Evolutionary conservation across 2,888 invertebrate species (phyloP), one percentile per base, ranked within the genome.

Genomic region (Mactromeris polynyma): DNA sequence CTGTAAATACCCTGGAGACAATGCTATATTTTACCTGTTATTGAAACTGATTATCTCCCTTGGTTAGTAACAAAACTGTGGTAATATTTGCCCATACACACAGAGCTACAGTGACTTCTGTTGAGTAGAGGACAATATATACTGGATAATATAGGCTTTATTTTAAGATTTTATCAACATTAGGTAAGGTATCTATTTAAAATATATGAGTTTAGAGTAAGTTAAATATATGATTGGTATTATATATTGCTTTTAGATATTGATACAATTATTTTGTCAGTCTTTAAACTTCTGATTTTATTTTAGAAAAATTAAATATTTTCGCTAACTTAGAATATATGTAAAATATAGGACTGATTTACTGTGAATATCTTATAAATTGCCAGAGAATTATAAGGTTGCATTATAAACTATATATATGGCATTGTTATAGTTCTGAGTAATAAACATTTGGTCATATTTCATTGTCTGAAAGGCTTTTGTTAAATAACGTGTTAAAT

Each of bases 81-180:
- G 73, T 33, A 33, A 17, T 36, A 36, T 73, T 6, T 73, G 31
- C 11, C 36, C 2, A 17, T 73, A 36, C 36, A 11, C 36, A n/a
- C 73, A 73, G 73, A 73, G 17, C 36, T 36, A 73, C 33, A 7
- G 73, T 73, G 36, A 19, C 73, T 73, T 73, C 73, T 73, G 73
- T 73, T 58, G 26, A 17, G 73, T 73, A 36, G 7, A 36, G 21
- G 9, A 58, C 54, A 26, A n/a, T 19, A 2, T 21, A 73, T 33
- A 73, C 36, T 36, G 73, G 36, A 73, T 73, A 73, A 7, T 73
- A 19, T 33, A 17, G 36, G 14, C 2, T 73, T 26, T 58, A 26
- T 26, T n/a, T 26, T 26, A 26, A 21, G 21, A 58, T 58, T 58
- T 17, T 51, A 1, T 51, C 11, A 51, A 51, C 4, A 2, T 17